Conservation (phyloP, 2,113 vertebrate species). For the Muntiacus muntjak region DNA sequence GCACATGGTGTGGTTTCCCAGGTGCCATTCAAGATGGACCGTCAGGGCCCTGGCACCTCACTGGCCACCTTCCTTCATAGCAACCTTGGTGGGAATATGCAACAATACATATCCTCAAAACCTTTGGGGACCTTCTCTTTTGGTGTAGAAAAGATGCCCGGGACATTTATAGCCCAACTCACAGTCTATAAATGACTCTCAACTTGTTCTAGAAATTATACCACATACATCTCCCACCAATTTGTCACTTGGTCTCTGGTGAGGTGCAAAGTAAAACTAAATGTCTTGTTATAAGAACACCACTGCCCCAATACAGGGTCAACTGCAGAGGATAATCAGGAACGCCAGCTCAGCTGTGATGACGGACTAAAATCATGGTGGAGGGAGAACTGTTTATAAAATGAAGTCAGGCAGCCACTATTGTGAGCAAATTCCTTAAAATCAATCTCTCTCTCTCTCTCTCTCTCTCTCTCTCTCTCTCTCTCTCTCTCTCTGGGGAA, state of each 20-base stretch:
- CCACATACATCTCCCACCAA: not conserved
- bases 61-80: not conserved
- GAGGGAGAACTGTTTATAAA: not conserved
- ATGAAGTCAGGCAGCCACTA: not conserved
- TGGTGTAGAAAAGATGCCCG: not conserved
- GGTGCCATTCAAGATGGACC: not conserved
- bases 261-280: not conserved
- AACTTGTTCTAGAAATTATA: not conserved
- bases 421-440: no score
- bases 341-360: not conserved
- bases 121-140: not conserved
- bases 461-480: no score
- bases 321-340: not conserved
- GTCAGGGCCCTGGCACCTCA: not conserved
- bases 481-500: no score
- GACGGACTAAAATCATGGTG: not conserved
- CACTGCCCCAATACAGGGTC: not conserved
- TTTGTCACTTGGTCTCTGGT: not conserved
- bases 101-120: not conserved
- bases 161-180: not conserved
- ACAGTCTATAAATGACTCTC: not conserved
- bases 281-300: not conserved
- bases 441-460: no score
- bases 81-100: accelerated
- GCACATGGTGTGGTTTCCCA: not conserved